These are phyloP conservation scores for Aurelia aurita DNA, from an alignment of 30 jellyfish, hydroid and myxozoan genomes.

Conservation along the genomic window DNA sequence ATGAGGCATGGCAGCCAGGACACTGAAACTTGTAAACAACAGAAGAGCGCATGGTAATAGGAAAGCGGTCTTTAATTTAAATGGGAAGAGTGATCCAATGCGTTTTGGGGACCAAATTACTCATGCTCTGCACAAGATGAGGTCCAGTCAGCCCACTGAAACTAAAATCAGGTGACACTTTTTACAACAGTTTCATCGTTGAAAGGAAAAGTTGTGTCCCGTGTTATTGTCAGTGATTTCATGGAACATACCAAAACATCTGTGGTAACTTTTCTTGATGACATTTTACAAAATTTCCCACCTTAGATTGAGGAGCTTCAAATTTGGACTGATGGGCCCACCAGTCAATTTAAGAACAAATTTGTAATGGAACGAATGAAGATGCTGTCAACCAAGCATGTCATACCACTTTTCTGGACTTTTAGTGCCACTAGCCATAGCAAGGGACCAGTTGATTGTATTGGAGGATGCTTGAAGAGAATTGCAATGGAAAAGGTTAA, in stretches of 20 bases:
- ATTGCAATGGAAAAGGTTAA: constrained; percentile 33
- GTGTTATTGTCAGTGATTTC: constrained; percentile 23
- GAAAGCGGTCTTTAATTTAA: too few relatives aligned
- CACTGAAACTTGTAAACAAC: too few relatives aligned
- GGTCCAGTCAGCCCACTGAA: constrained; percentile 69
- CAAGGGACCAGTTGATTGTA: constrained; percentile 41
- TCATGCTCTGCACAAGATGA: constrained; percentile 57
- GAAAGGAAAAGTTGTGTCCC: background rate
- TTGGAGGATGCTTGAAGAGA: constrained; percentile 43
- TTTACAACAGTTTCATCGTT: constrained; percentile 38
- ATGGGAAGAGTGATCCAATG: too few relatives aligned
- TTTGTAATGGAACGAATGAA: constrained; percentile 42
- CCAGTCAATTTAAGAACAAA: constrained; percentile 68
- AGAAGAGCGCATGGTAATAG: too few relatives aligned
- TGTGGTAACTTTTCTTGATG: constrained; percentile 31
- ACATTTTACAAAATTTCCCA: constrained; percentile 8
- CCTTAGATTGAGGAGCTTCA: constrained; percentile 24
- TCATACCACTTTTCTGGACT: constrained; percentile 12
- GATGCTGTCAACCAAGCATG: background rate
- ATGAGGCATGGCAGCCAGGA: too few relatives aligned
- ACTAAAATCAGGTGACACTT: constrained; percentile 53
- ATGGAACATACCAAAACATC: constrained; percentile 30
- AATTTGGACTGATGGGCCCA: constrained; percentile 69
- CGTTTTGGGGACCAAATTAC: too few relatives aligned
- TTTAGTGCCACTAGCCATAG: constrained; percentile 39